These are phyloP conservation scores for Brachyptera putata DNA, from an alignment of 2,888 invertebrate genomes.

Conservation along the genomic window DNA sequence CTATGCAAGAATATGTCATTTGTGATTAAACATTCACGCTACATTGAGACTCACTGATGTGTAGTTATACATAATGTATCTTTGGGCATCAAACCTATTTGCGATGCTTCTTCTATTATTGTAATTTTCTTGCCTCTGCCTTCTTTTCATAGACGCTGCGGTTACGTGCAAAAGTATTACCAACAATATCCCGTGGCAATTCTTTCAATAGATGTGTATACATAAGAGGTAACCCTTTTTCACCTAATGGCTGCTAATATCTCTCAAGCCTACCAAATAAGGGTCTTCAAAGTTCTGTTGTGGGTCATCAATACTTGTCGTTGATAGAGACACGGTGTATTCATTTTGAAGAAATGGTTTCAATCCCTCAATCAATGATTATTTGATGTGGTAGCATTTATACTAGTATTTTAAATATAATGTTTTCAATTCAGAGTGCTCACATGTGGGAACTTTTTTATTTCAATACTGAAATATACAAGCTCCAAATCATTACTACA, in stretches of 20 bases:
- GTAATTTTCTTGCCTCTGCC: background rate
- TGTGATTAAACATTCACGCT: background rate
- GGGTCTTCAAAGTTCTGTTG: background rate
- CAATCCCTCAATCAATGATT: background rate
- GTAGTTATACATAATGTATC: background rate
- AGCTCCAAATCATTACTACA: no score
- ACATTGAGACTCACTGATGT: slow-evolving; percentile 8
- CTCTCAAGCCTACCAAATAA: background rate
- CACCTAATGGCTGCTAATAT: slow-evolving; percentile 13
- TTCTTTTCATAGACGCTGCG: slow-evolving; percentile 1
- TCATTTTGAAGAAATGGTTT: no score
- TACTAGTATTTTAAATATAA: no score
- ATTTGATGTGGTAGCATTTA: no score
- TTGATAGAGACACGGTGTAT: no score
- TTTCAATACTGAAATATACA: no score
- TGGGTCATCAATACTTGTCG: slow-evolving; percentile 14
- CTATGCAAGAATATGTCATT: no score
- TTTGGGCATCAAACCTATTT: no score
- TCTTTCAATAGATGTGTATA: background rate
- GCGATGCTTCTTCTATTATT: slow-evolving; percentile 3
- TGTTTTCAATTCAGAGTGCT: no score
- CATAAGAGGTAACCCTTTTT: slow-evolving; percentile 11
- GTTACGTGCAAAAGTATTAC: slow-evolving; percentile 3
- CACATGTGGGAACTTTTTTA: no score
- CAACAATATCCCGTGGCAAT: slow-evolving; percentile 14